Percentiles rank a stretch among this genome's conserved stretches.
Conservation (phyloP, 2,797 vertebrate species). For the Acanthornis magna region DNA sequence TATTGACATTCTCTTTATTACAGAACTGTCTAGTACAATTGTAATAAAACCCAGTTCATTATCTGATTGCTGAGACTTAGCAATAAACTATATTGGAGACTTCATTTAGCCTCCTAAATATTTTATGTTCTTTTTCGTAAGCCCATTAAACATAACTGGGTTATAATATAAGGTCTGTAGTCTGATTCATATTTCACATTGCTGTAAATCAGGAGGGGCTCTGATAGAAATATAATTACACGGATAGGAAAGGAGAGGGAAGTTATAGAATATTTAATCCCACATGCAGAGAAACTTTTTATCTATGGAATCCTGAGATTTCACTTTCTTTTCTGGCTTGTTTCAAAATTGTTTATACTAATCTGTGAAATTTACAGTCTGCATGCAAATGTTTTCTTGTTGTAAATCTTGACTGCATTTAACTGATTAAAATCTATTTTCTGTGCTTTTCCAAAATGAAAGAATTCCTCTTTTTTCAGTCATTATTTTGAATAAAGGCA, state of each 20-base stretch:
- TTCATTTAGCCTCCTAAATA: neutral
- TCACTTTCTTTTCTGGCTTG: neutral
- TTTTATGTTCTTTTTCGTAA: neutral
- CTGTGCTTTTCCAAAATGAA: neutral
- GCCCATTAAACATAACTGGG: neutral
- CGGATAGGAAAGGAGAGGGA: neutral
- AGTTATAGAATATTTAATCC: neutral
- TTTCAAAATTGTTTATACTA: neutral
- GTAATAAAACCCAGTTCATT: neutral
- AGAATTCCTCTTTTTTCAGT: neutral
- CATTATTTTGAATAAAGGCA: neutral
- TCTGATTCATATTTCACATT: neutral
- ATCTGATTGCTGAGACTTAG: neutral
- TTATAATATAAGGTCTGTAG: neutral
- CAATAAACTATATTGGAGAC: neutral
- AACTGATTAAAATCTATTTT: neutral
- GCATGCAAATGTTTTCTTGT: neutral
- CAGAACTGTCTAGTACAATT: neutral
- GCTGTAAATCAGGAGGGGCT: neutral
- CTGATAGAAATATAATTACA: neutral
- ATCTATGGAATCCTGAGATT: neutral
- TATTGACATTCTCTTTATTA: neutral
- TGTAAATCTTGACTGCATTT: neutral
- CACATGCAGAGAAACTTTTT: neutral
- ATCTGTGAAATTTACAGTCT: neutral